Evolutionary conservation across 30 jellyfish, hydroid and myxozoan species (phyloP).

Genomic region (Aurelia sp.): DNA sequence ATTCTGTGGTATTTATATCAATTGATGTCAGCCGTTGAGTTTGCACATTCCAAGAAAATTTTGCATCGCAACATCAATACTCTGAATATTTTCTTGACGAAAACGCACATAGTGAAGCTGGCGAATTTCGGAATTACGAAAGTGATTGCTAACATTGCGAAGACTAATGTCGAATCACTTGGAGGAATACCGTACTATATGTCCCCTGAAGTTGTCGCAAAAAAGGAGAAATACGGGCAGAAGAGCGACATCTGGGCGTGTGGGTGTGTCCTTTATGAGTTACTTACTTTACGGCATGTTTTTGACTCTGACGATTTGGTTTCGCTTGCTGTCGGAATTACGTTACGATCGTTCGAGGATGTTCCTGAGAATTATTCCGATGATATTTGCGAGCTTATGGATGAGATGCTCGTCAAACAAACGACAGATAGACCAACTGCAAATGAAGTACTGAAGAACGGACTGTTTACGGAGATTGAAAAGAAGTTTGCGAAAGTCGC

Average conservation of each 20-base stretch:
- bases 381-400: constrained; percentile 60
- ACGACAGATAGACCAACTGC: constrained; percentile 70
- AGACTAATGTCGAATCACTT: constrained; percentile 60
- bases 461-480: constrained; percentile 52
- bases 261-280: constrained; percentile 94
- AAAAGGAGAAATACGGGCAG: constrained; percentile 64
- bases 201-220: constrained; percentile 86
- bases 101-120: constrained; percentile 78
- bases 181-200: constrained; percentile 98
- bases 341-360: constrained; percentile 59
- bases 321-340: constrained; percentile 69
- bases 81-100: constrained; percentile 80
- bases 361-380: constrained; percentile 73
- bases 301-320: constrained; percentile 89
- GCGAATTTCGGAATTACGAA: constrained; percentile 93
- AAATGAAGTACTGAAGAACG: constrained; percentile 33
- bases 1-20: constrained; percentile 78
- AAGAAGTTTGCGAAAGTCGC: constrained; percentile 38
- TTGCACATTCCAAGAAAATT: constrained; percentile 77
- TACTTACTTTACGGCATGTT: constrained; percentile 83
- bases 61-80: constrained; percentile 92
- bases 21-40: constrained; percentile 86
- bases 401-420: constrained; percentile 64
- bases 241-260: constrained; percentile 98
- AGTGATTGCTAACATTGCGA: constrained; percentile 79